A percentile compares a stretch with the other conserved stretches of the same genome.
phyloP scores from a whole-genome alignment of 2,797 vertebrate genomes.

The Sebastes diploproa region DNA sequence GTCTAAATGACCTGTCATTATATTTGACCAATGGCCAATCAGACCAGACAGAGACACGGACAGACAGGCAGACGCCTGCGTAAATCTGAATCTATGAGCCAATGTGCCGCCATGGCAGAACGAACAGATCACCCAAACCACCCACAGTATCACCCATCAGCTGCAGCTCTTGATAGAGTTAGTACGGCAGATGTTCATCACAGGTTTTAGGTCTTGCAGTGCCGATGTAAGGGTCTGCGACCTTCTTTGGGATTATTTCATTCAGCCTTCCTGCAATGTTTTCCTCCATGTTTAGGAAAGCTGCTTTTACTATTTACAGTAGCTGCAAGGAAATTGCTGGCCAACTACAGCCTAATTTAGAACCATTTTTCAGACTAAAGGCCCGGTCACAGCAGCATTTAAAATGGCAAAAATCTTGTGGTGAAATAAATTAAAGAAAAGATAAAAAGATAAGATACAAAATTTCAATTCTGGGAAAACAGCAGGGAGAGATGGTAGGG shows the following conservation, averaged over 20 bases:
- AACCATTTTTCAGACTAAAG: not conserved
- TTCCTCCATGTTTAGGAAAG: not conserved
- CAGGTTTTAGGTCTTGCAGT: not conserved
- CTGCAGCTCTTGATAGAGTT: conserved; percentile 14
- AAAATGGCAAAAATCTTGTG: not conserved
- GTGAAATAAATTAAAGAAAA: not conserved
- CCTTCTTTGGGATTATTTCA: not conserved
- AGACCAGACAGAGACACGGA: conserved; percentile 37
- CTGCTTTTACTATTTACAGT: not conserved
- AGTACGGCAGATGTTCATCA: conserved; percentile 22
- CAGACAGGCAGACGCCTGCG: conserved; percentile 62
- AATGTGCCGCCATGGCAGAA: conserved; percentile 48
- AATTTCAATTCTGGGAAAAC: no score
- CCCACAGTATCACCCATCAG: conserved; percentile 34
- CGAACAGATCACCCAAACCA: conserved; percentile 40
- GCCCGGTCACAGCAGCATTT: not conserved
- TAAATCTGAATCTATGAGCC: conserved; percentile 44
- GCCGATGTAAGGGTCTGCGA: not conserved
- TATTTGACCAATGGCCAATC: conserved; percentile 50
- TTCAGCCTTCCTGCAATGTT: not conserved
- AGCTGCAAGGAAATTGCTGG: not conserved
- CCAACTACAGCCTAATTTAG: not conserved
- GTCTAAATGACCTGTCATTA: conserved; percentile 67
- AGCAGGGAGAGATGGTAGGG: no score
- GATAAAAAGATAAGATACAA: no score